phyloP scores from a whole-genome alignment of 1,140 invertebrate species.

The Hormaphis cornu region DNA sequence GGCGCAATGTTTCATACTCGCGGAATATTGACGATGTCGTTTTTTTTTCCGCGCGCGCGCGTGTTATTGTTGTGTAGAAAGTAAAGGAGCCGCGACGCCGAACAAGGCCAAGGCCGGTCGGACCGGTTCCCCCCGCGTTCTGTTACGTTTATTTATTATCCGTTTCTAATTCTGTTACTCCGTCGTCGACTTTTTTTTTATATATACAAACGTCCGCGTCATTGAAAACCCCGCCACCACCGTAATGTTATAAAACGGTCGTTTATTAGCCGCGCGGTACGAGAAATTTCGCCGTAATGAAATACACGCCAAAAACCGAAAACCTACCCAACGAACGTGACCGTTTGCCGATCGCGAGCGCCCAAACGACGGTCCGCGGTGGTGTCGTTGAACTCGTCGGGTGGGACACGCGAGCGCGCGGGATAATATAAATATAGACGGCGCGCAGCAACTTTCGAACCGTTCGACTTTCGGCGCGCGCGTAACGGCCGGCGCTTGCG shows the following conservation, averaged over 20 bases:
- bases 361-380: constrained; percentile 9
- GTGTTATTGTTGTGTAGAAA: constrained; percentile 10
- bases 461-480: constrained; percentile 1
- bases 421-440: constrained; percentile 11
- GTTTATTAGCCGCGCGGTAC: no score
- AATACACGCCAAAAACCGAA: no score
- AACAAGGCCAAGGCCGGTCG: constrained; percentile 29
- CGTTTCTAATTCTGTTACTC: neutral
- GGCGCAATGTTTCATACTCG: no score
- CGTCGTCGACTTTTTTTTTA: neutral
- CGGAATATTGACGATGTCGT: no score
- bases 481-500: neutral
- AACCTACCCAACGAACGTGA: no score
- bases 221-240: no score
- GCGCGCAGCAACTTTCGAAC: constrained; percentile 4
- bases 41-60: no score
- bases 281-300: no score
- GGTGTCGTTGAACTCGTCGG: constrained; percentile 28
- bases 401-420: constrained; percentile 8
- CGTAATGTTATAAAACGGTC: no score
- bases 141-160: neutral
- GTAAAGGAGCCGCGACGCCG: constrained; percentile 8
- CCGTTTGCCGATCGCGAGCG: constrained; percentile 22
- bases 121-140: constrained; percentile 6
- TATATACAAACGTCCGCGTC: neutral